Conservation (phyloP, 1,140 invertebrate species). For the Steinernema feltiae region DNA sequence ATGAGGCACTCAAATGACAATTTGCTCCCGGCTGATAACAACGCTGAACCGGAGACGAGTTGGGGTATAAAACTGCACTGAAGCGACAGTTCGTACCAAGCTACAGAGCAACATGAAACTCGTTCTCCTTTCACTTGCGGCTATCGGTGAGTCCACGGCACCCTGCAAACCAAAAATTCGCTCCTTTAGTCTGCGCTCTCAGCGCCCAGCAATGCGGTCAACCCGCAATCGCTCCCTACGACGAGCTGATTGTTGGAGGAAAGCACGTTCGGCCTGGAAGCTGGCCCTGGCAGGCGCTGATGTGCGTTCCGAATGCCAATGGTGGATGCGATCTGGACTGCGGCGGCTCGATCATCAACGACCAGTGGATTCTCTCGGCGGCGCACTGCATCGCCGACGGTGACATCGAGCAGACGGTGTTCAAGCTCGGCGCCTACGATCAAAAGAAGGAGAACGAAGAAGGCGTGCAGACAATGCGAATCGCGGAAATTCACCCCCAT, state of each 20-base stretch:
- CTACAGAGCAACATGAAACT: no score
- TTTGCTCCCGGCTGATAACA: no score
- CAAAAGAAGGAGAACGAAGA: neutral
- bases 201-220: no score
- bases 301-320: neutral
- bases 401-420: neutral
- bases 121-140: no score
- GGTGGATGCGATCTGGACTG: neutral
- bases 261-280: neutral
- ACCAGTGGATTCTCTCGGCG: neutral
- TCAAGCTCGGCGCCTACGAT: neutral
- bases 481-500: neutral
- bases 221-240: no score
- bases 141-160: no score
- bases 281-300: neutral
- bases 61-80: no score
- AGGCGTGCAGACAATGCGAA: neutral
- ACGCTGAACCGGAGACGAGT: no score
- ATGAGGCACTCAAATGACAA: no score
- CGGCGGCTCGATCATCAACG: neutral
- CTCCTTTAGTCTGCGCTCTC: no score
- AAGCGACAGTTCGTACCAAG: no score
- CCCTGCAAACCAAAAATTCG: no score
- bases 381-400: neutral
- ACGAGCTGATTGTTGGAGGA: neutral